Conservation (phyloP, 1,140 invertebrate genomes). For the Ceratitis capitata region DNA sequence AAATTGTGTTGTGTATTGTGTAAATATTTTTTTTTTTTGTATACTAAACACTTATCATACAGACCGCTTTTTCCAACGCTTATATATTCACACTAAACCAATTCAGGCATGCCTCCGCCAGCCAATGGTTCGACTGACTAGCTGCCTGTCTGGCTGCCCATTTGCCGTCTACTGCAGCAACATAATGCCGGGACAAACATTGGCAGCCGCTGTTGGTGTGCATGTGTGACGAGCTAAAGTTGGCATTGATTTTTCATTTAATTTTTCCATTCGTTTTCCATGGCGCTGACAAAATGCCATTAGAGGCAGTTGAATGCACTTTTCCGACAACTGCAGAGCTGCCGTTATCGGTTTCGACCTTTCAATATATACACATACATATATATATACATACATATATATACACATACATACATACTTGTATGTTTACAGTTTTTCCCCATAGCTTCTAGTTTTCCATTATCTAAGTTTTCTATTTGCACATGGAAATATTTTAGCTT, state of each 20-base stretch:
- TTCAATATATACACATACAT: neutral
- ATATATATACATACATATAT: neutral
- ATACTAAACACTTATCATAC: neutral
- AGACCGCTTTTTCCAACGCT: neutral
- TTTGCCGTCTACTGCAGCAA: constrained; percentile 16
- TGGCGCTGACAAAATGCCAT: neutral
- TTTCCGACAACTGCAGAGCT: neutral
- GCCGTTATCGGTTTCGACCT: neutral
- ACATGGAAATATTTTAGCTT: constrained; percentile 10
- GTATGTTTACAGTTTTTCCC: neutral
- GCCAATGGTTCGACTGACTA: no score
- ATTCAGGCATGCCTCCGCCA: neutral
- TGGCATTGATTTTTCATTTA: constrained; percentile 24
- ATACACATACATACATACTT: neutral
- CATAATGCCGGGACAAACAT: constrained; percentile 12
- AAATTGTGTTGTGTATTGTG: no score
- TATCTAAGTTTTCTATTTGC: constrained; percentile 5
- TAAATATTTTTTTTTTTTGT: neutral
- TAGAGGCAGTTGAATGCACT: constrained; percentile 36
- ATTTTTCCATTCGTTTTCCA: neutral
- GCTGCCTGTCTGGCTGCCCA: neutral
- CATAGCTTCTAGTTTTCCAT: constrained; percentile 11
- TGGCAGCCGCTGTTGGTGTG: neutral
- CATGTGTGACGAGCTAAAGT: constrained; percentile 6
- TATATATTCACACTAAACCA: neutral